Evolutionary conservation across 2,113 vertebrate species (phyloP).

Genomic region (Haplochromis burtoni): DNA sequence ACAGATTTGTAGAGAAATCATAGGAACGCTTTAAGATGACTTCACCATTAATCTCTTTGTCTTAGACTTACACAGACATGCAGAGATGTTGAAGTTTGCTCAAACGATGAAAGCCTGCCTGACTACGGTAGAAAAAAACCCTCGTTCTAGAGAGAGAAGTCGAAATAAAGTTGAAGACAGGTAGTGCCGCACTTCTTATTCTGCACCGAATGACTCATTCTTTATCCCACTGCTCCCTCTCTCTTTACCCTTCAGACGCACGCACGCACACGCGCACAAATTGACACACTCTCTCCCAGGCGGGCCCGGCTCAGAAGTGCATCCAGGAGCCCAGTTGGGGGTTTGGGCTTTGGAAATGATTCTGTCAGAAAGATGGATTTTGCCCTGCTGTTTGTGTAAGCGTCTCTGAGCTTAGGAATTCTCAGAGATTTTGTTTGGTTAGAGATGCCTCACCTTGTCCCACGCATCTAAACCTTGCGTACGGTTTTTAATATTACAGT

Average conservation of each 20-base stretch:
- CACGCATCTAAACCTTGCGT: background rate
- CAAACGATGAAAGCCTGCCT: background rate
- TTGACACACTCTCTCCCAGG: background rate
- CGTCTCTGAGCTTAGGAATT: background rate
- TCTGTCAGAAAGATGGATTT: slow-evolving; percentile 57
- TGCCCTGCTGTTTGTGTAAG: slow-evolving; percentile 2
- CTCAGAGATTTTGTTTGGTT: background rate
- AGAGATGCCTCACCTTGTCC: background rate
- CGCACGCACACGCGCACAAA: background rate
- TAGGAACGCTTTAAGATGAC: background rate
- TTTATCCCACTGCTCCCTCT: background rate
- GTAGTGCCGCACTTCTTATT: background rate
- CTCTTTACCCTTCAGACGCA: background rate
- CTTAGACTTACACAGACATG: background rate
- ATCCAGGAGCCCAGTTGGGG: slow-evolving; percentile 23
- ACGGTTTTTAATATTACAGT: background rate
- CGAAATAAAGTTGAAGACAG: background rate
- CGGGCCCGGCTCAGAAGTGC: slow-evolving; percentile 6
- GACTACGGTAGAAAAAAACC: background rate
- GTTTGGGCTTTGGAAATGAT: slow-evolving; percentile 21
- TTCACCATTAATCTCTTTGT: background rate
- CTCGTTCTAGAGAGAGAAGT: background rate
- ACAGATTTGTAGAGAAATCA: slow-evolving; percentile 1
- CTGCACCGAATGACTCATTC: background rate
- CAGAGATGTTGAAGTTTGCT: background rate